Base-by-base conservation (phyloP, 2,888 invertebrate species). In the Nymphalis c-album region DNA sequence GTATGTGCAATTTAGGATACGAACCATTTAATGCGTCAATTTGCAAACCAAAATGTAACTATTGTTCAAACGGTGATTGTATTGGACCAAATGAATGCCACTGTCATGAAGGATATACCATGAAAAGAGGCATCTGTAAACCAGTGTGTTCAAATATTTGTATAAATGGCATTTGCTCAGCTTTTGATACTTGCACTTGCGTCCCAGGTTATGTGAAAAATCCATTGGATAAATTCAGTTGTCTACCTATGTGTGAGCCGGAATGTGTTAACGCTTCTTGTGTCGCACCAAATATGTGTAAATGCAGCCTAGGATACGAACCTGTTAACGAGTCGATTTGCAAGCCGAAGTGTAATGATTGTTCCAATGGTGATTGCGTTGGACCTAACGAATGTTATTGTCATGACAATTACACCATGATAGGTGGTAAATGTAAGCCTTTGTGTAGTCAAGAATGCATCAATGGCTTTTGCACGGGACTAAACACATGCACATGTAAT, bases 41-140 rank as follows among this genome's bases (percentile, higher is more conserved):
- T 13, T 78, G 78, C 64, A 64, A 68, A 13, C 78, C 78, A 4
- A 68, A 68, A 45, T 79, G 79, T 51, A 65, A 71, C 5, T 67
- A 72, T 2, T 90, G 90, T 68, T 63, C 69, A 1, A 81, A 88
- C 64, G 88, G 85, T 0, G 70, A 75, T 4, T 80, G 80, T 47
- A 47, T 75, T 10, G 74, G 70, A 47, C 77, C 80, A n/a, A 65
- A 77, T 26, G 53, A 63, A 20, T 82, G 81, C 62, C 57, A 45
- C 17, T 82, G 82, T 47, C 64, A 71, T 0, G 59, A 71, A 0
- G 78, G 78, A 0, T 81, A 75, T 60, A 67, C n/a, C 0, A 63
- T 61, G 62, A 55, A 63, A 46, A 67, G 70, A 7, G 67, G 63
- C 8, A 65, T 35, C 2, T 84, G 84, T 64, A 18, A 10, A 7